Base-by-base conservation (phyloP, 2,888 invertebrate genomes). In the Mycalesis mineus region DNA sequence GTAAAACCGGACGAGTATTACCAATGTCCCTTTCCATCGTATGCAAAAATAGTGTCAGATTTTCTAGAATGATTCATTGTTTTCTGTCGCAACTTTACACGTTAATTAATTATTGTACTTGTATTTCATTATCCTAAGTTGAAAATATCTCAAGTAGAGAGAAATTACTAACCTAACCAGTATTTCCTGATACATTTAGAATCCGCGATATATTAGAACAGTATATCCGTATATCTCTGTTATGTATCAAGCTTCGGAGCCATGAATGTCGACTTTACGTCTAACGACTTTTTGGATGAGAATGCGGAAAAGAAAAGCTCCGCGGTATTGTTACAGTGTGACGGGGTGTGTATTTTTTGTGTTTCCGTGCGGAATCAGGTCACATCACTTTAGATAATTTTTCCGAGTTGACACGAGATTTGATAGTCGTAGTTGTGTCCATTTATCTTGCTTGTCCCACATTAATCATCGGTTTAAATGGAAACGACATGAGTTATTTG, bases 241-340 rank as follows among this genome's bases (percentile, higher is more conserved):
- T 53, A 44, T 45, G 22, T 53, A 14, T 33, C 47, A 47, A 47
- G 44, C 44, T 31, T 36, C 14, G 14, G 14, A 17, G 44, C 44
- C 44, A 44, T 39, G 47, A 31, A 55, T 55, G 47, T 55, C 37
- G 40, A 41, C 6, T 52, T 55, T 14, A 11, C 37, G 51, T 37
- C 42, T 53, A 40, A 39, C 41, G 53, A 49, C 42, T 44, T 52
- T 59, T 56, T 44, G 37, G 33, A 49, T 42, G 40, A 52, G 48
- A 56, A 57, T 40, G 44, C 33, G 53, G 49, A 52, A 60, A 57
- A 57, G 53, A 60, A 57, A 57, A 53, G 57, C 33, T 53, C 44
- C 39, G 42, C 48, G 11, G 37, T 60, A 60, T 60, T 60, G 56
- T 60, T 56, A 60, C 33, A 17, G 33, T 49, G 52, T 60, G 53